Conservation (phyloP, 2,113 vertebrate species). For the Ancistrus triradiatus region DNA sequence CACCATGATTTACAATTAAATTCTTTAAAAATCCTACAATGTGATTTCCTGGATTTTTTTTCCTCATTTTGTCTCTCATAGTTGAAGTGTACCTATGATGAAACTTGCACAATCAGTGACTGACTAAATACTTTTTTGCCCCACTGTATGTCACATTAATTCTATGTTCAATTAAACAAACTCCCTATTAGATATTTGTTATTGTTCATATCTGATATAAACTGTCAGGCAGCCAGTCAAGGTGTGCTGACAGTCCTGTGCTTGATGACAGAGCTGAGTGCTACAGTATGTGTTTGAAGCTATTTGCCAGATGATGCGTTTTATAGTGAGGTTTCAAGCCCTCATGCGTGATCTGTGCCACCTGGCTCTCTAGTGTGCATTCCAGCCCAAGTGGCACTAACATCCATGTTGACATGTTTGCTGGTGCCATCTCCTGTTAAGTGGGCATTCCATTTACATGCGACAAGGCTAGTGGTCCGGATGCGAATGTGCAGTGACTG, state of each 20-base stretch:
- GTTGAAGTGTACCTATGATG: no score
- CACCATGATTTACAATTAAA: no score
- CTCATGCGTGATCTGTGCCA: slow-evolving; percentile 46
- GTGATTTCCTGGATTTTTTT: no score
- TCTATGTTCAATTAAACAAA: slow-evolving; percentile 8
- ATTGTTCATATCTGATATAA: slow-evolving; percentile 10
- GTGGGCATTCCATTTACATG: slow-evolving; percentile 18
- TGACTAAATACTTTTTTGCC: no score
- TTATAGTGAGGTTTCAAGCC: slow-evolving; percentile 16
- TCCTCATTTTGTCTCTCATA: no score
- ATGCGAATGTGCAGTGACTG: slow-evolving; percentile 9
- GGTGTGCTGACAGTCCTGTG: background rate
- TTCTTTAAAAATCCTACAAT: no score
- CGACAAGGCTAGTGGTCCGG: slow-evolving; percentile 24
- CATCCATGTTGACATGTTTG: slow-evolving; percentile 53
- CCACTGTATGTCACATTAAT: slow-evolving; percentile 6
- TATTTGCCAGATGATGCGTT: slow-evolving; percentile 40
- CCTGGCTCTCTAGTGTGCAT: slow-evolving; percentile 46
- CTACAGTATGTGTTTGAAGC: slow-evolving; percentile 44
- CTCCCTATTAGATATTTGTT: background rate
- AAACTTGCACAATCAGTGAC: no score
- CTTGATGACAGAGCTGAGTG: slow-evolving; percentile 5
- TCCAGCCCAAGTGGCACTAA: slow-evolving; percentile 56
- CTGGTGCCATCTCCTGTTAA: slow-evolving; percentile 39
- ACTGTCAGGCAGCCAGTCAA: background rate